These are phyloP conservation scores for Vicugna pacos DNA, from an alignment of 2,113 vertebrate species.

Conservation along the genomic window DNA sequence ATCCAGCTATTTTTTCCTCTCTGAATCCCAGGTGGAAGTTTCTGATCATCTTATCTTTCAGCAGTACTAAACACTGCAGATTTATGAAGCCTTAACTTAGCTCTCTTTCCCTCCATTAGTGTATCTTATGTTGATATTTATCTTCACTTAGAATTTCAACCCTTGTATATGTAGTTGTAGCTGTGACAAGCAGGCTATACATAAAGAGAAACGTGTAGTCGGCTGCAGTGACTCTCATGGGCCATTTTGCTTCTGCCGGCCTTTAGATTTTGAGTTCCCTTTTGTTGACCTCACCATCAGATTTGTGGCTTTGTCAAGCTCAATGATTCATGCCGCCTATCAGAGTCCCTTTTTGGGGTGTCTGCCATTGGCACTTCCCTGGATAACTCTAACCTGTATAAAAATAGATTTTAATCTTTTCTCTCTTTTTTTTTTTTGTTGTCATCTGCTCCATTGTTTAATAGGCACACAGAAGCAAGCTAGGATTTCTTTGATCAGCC, in stretches of 20 bases:
- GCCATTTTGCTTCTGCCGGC: not conserved
- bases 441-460: not conserved
- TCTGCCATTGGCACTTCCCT: not conserved
- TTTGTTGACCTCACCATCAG: not conserved
- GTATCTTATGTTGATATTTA: conserved; percentile 13
- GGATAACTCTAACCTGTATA: not conserved
- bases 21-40: conserved; percentile 39
- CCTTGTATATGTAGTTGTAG: not conserved
- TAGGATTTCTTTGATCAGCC: not conserved
- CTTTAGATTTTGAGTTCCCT: not conserved
- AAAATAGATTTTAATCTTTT: not conserved
- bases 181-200: not conserved
- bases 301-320: not conserved
- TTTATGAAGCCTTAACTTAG: not conserved
- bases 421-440: not conserved
- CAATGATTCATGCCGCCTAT: not conserved
- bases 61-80: not conserved
- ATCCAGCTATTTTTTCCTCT: conserved; percentile 18
- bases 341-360: not conserved
- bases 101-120: not conserved
- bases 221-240: not conserved
- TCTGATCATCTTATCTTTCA: conserved; percentile 51
- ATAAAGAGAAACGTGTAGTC: not conserved
- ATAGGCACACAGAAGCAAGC: not conserved
- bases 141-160: conserved; percentile 12